Percentiles rank a stretch among this genome's conserved stretches.
Conservation (phyloP, 2,797 vertebrate genomes). For the Threskiornis aethiopicus region DNA sequence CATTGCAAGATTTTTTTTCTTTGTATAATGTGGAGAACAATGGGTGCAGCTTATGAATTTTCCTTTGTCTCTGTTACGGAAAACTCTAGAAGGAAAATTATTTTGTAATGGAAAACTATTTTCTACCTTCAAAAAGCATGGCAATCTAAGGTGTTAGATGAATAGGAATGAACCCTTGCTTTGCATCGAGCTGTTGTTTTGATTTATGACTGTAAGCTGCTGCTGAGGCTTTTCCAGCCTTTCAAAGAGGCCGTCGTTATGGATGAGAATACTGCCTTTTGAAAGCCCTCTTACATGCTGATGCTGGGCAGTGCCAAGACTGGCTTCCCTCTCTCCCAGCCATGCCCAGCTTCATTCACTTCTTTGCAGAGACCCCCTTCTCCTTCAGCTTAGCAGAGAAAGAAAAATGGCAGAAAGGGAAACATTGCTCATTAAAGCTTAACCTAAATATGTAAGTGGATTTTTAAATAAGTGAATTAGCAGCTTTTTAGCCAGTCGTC, state of each 20-base stretch:
- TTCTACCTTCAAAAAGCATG: not conserved
- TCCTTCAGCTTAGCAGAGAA: not conserved
- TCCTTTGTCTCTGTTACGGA: not conserved
- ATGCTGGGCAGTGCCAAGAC: not conserved
- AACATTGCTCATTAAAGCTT: not conserved
- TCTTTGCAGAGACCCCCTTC: not conserved
- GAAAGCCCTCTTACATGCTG: not conserved
- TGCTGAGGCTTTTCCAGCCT: not conserved
- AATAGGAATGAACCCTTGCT: not conserved
- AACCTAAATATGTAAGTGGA: not conserved
- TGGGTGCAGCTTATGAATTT: not conserved
- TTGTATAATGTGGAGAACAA: not conserved
- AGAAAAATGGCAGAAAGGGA: not conserved
- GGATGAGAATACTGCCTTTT: not conserved
- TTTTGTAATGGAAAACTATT: not conserved
- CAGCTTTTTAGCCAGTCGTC: not conserved
- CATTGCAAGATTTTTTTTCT: not conserved
- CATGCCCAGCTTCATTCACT: not conserved
- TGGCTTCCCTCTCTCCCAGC: not conserved
- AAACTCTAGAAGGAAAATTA: not conserved
- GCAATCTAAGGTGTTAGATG: not conserved
- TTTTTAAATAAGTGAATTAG: not conserved
- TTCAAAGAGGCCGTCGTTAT: not conserved
- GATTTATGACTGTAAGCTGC: not conserved
- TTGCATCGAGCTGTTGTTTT: not conserved